Evolutionary conservation across 2,113 vertebrate species (phyloP).

Genomic region (Thinocorus orbignyianus): DNA sequence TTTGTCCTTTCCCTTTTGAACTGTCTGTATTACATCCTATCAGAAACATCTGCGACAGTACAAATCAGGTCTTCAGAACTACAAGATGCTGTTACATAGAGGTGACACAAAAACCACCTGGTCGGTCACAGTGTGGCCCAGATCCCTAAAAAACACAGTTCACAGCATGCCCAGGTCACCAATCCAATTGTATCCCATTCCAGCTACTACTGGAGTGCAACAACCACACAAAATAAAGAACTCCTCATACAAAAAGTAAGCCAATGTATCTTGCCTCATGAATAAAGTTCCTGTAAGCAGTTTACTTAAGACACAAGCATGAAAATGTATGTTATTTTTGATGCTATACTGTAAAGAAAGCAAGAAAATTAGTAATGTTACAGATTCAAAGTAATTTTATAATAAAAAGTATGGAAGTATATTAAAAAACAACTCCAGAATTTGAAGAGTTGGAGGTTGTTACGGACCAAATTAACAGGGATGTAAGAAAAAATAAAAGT

Average conservation of each 20-base stretch:
- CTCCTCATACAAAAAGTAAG: background rate
- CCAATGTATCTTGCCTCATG: background rate
- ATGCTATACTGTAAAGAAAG: background rate
- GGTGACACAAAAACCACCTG: background rate
- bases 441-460: background rate
- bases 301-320: background rate
- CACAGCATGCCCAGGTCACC: background rate
- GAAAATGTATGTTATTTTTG: accelerated
- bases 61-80: background rate
- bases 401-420: background rate
- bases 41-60: background rate
- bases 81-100: background rate
- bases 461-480: background rate
- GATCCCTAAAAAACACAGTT: accelerated
- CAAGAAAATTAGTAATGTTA: background rate
- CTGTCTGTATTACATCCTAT: background rate
- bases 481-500: background rate
- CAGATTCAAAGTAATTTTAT: background rate
- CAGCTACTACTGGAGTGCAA: background rate
- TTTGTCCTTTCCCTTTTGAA: background rate
- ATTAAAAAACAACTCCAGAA: background rate
- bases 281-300: background rate
- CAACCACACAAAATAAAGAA: background rate
- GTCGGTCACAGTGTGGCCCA: background rate
- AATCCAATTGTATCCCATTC: background rate